Base-by-base conservation (phyloP, 2,113 vertebrate species). In the Sceloporus tristichus region DNA sequence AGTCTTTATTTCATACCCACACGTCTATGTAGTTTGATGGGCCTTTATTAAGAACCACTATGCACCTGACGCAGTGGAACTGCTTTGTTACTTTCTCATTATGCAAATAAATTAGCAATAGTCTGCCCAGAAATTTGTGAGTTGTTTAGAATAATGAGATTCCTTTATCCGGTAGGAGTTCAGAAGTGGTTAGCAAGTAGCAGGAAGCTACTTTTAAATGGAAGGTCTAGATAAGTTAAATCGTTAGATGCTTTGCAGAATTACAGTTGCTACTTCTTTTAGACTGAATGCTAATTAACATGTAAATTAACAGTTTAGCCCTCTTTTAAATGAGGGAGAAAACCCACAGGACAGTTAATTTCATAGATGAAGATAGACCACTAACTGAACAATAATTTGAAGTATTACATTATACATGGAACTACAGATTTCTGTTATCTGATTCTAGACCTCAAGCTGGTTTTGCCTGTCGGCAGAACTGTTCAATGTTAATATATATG, bases 231-330 rank as follows among this genome's bases (percentile, higher is more conserved):
- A 92, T 95, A 94, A 94, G 84, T 79, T 91, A 86, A 95, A 88
- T 92, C 93, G 86, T 92, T 95, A 95, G 82, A 91, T 93, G n/a
- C 9, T 80, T 79, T 92, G 70, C 93, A 70, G 87, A 96, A 93
- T 96, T 95, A 90, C 65, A 87, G 93, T 94, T 88, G 53, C 76
- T 82, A 82, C 83, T 91, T 92, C 59, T 94, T 95, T 92, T 53
- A 92, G 93, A 94, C 85, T 84, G 76, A 92, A 92, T 92, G 87
- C 34, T 95, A 96, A 92, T 96, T 94, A 94, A 93, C 86, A 95
- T 94, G 91, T 90, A 96, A 96, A 96, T 96, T 90, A 96, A 73
- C 88, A 96, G 94, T 94, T 96, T 95, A 94, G 90, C 87, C 91
- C 84, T 85, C 86, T 92, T 96, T 92, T 93, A 93, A 93, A 93